Base-by-base conservation (phyloP, 2,113 vertebrate genomes). In the Uria aalge region DNA sequence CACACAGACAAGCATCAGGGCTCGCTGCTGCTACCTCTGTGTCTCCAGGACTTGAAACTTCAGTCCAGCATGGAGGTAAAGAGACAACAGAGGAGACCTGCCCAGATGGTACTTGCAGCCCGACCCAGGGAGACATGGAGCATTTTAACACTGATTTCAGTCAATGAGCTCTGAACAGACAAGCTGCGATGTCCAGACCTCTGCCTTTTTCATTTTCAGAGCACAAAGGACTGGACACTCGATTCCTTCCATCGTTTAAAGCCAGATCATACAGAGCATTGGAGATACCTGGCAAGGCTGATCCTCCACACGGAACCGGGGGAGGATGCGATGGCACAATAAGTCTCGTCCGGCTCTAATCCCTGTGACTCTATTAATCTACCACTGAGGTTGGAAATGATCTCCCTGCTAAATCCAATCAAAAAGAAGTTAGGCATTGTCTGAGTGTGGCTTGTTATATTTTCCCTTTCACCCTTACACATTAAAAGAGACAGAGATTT, bases 311-410 rank as follows among this genome's bases (percentile, higher is more conserved):
- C 0, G 2, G 52, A 59, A 55, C 48, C 45, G 66, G 8, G 26
- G 52, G 32, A 85, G 24, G 67, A 89, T 29, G 88, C 1, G 12
- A 43, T 17, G 71, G 57, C 72, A 63, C 59, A 56, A n/a, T 34
- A 62, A 48, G 81, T 59, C 81, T 40, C 10, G 1, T 23, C 85
- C 18, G 6, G 60, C 74, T 82, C 82, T 45, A 69, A 34, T 14
- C 24, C n/a, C 74, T 36, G 56, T 3, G 34, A 73, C 69, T 87
- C 74, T 64, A 19, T 77, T 84, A 95, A 87, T 45, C 43, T 60
- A 60, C 64, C 92, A 47, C 8, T 21, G 36, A 87, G 77, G 52
- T 34, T 84, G 88, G 63, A 80, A 95, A 80, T 63, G 56, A 89
- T 80, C 18, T 66, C 26, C 36, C 68, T 81, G 80, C 55, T 64